These are phyloP conservation scores for Drosophila auraria DNA, from an alignment of 1,140 invertebrate genomes.

Conservation along the genomic window DNA sequence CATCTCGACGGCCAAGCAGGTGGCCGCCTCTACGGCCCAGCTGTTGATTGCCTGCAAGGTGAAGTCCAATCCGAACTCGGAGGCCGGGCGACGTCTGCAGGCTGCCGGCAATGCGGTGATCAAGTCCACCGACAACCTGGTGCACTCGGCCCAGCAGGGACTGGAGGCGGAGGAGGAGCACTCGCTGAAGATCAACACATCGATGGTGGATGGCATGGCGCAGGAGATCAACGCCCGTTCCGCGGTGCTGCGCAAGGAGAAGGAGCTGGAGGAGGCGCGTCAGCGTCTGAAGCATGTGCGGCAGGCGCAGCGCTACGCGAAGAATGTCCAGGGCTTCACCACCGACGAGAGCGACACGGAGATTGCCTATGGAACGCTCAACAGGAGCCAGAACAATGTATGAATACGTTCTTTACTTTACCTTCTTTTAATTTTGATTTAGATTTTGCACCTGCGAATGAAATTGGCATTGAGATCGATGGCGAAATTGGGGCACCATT, in stretches of 20 bases:
- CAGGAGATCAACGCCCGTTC: conserved; percentile 96
- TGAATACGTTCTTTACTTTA: conserved; percentile 38
- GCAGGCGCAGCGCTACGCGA: conserved; percentile 93
- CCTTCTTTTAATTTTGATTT: conserved; percentile 18
- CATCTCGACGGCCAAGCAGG: conserved; percentile 98
- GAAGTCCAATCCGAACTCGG: conserved; percentile 98
- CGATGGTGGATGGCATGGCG: conserved; percentile 97
- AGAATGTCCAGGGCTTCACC: conserved; percentile 86
- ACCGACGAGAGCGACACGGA: conserved; percentile 87
- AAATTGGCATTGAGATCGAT: conserved; percentile 65
- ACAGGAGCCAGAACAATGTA: conserved; percentile 84
- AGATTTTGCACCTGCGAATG: conserved; percentile 41
- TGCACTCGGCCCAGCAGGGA: conserved; percentile 96
- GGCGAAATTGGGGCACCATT: conserved; percentile 35
- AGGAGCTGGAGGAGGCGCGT: conserved; percentile 96
- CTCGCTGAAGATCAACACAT: conserved; percentile 93
- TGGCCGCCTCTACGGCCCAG: conserved; percentile 98
- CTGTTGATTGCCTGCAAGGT: conserved; percentile 98
- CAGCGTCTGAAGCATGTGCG: conserved; percentile 94
- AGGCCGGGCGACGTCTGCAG: conserved; percentile 96
- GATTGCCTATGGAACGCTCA: conserved; percentile 70
- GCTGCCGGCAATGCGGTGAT: conserved; percentile 98
- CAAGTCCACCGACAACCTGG: conserved; percentile 98
- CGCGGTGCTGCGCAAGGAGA: conserved; percentile 96
- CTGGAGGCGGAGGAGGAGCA: conserved; percentile 96